phyloP scores from a whole-genome alignment of 2,113 vertebrate genomes.

The Chelonoidis abingdonii region DNA sequence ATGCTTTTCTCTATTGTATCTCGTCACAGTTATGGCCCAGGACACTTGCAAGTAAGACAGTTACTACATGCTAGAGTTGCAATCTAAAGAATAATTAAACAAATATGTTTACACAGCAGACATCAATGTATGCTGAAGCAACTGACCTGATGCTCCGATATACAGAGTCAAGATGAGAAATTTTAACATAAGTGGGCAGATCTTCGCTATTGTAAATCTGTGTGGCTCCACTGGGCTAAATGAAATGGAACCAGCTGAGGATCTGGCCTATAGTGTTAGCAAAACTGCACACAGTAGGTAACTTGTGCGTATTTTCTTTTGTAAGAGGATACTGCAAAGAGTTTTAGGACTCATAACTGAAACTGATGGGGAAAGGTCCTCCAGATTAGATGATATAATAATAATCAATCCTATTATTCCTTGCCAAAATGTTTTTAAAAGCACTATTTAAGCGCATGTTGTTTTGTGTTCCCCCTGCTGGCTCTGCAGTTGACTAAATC shows the following conservation, averaged over 20 bases:
- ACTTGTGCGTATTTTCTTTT: not conserved
- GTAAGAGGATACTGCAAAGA: not conserved
- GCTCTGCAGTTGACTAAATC: constrained; percentile 74
- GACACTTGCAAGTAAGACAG: not conserved
- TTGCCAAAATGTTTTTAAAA: constrained; percentile 72
- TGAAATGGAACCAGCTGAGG: not conserved
- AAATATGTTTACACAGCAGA: too few relatives aligned
- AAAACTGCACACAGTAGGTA: not conserved
- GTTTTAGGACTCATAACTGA: not conserved
- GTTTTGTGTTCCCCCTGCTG: constrained; percentile 74
- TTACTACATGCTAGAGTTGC: not conserved
- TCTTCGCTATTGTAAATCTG: not conserved
- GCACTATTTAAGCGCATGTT: constrained; percentile 77
- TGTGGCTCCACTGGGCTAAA: not conserved
- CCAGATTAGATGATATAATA: constrained; percentile 14
- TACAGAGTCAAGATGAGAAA: not conserved
- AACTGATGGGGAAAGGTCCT: not conserved
- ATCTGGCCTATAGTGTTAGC: not conserved
- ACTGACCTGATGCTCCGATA: not conserved
- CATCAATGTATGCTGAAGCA: too few relatives aligned
- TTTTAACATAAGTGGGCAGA: not conserved
- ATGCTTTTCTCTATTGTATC: not conserved
- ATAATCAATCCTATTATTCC: constrained; percentile 71
- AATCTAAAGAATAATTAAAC: too few relatives aligned
- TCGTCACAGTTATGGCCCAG: not conserved